Conservation (phyloP, 2,113 vertebrate species). For the Dasyurus viverrinus region DNA sequence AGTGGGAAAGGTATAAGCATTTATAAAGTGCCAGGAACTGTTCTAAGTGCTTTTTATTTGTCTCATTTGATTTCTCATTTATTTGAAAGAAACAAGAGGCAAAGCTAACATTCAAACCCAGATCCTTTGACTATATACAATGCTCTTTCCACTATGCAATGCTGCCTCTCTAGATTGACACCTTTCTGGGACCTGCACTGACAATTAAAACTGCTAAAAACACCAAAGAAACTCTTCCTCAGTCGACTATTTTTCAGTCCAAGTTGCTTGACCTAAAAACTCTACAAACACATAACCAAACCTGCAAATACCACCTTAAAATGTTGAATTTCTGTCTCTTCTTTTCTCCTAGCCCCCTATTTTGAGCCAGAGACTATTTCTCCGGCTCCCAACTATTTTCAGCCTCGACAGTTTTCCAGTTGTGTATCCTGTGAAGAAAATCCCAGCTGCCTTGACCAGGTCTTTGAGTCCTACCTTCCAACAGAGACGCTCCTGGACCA, state of each 20-base stretch:
- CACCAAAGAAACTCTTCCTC: neutral
- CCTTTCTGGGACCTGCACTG: constrained; percentile 22
- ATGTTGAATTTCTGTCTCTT: constrained; percentile 46
- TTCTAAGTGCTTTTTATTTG: neutral
- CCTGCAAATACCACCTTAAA: constrained; percentile 20
- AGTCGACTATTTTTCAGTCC: constrained; percentile 14
- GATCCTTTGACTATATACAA: neutral
- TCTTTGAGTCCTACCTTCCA: constrained; percentile 86
- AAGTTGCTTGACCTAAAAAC: constrained; percentile 1
- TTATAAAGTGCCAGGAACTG: neutral
- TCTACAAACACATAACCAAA: constrained; percentile 13
- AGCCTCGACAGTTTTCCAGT: constrained; percentile 81
- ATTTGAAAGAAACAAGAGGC: neutral
- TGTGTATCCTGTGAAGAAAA: constrained; percentile 83
- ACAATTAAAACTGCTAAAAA: constrained; percentile 29
- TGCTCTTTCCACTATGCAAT: neutral
- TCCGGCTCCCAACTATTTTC: constrained; percentile 78
- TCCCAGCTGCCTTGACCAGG: constrained; percentile 83
- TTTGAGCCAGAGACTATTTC: constrained; percentile 82
- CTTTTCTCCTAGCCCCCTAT: constrained; percentile 80
- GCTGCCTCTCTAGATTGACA: neutral
- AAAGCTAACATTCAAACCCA: neutral
- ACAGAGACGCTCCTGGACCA: constrained; percentile 75
- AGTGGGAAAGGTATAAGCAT: neutral
- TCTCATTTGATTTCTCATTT: neutral